These are phyloP conservation scores for Hystrix cristata DNA, from an alignment of 2,113 vertebrate species.

Conservation along the genomic window DNA sequence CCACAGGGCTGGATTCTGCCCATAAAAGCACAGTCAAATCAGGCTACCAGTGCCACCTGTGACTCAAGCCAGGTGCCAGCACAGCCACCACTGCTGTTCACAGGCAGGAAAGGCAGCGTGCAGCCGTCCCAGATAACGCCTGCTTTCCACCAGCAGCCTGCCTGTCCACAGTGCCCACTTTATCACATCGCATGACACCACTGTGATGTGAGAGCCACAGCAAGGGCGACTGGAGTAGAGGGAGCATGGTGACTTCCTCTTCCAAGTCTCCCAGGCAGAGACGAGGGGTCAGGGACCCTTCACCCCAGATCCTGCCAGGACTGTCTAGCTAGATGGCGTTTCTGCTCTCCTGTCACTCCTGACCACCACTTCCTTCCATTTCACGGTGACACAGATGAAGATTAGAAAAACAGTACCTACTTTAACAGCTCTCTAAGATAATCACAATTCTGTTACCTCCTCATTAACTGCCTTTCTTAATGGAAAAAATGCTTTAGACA, in stretches of 20 bases:
- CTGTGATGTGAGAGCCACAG: neutral
- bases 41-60: rapidly evolving
- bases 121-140: too few relatives aligned
- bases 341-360: neutral
- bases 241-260: rapidly evolving
- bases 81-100: neutral
- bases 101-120: neutral
- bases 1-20: too few relatives aligned
- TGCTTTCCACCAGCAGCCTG: neutral
- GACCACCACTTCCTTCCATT: neutral
- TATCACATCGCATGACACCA: rapidly evolving
- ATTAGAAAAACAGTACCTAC: neutral
- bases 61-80: neutral
- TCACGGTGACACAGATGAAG: neutral
- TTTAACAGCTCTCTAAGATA: neutral
- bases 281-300: neutral
- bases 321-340: rapidly evolving
- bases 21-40: rapidly evolving
- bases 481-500: neutral
- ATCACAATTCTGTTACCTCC: neutral
- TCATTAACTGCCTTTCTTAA: too few relatives aligned
- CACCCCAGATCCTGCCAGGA: too few relatives aligned
- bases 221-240: neutral
- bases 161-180: neutral
- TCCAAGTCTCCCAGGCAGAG: neutral